phyloP scores from a whole-genome alignment of 2,113 vertebrate species.

The Gallinago paraguaiae region DNA sequence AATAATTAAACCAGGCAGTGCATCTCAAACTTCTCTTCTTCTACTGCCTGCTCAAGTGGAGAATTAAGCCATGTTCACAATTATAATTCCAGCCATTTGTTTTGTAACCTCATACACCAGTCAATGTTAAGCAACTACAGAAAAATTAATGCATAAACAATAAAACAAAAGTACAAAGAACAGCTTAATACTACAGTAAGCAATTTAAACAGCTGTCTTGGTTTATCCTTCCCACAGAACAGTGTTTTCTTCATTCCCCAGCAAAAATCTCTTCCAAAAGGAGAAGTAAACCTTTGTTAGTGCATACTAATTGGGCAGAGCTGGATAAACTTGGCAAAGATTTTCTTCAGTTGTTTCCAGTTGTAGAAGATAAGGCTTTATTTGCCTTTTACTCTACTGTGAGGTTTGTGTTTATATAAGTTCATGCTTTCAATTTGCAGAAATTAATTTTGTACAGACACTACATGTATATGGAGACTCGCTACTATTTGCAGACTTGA shows the following conservation, averaged over 20 bases:
- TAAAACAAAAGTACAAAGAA: slow-evolving; percentile 6
- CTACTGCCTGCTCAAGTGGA: not conserved
- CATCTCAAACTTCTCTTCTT: not conserved
- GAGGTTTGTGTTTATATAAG: not conserved
- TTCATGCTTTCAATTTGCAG: not conserved
- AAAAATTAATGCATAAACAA: not conserved
- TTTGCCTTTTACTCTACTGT: not conserved
- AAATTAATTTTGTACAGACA: not conserved
- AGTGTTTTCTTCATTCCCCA: slow-evolving; percentile 1
- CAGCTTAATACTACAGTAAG: not conserved
- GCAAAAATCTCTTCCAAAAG: not conserved
- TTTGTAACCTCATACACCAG: not conserved
- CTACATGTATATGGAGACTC: not conserved
- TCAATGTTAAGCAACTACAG: not conserved
- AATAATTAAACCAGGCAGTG: not conserved
- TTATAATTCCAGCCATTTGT: not conserved
- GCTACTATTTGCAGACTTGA: not conserved
- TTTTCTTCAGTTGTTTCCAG: not conserved
- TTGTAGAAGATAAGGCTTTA: not conserved
- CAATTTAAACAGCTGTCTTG: slow-evolving; percentile 6
- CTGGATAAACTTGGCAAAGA: not conserved
- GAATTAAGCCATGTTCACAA: not conserved
- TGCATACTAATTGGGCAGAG: not conserved
- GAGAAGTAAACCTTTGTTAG: slow-evolving; percentile 8
- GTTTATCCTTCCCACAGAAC: not conserved